Base-by-base conservation (phyloP, 2,888 invertebrate species). In the Strigamia maritima region DNA sequence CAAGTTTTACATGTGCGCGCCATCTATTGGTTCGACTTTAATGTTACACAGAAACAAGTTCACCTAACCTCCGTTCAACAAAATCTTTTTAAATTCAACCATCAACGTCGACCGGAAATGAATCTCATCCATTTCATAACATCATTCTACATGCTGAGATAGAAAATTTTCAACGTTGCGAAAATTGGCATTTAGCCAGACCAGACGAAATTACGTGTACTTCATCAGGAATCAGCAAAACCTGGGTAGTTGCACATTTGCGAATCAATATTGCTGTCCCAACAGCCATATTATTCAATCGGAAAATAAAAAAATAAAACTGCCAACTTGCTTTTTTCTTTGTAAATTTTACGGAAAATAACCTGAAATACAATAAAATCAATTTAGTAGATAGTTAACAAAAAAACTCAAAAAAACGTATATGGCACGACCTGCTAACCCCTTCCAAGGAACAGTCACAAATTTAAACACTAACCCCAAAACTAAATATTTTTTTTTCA, bases 141-240 rank as follows among this genome's bases (percentile, higher is more conserved):
- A 28, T n/a, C 28, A 16, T 26, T 12, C 28, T 28, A 4, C 70
- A 70, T 70, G 28, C 70, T 28, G 70, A 70, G 70, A 28, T 26
- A 26, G 28, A 28, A 70, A 28, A 70, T 70, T 70, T 26, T 26
- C 12, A 70, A 28, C 54, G 49, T 19, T 70, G 14, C 3, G 2
- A n/a, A 24, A 28, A 7, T 70, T 70, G 70, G 70, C 70, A 26
- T 70, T 70, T 26, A 70, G 70, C 70, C 70, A 70, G 28, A 26
- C 70, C 70, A 70, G 28, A 70, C 26, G 16, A 70, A 24, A 70
- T 70, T 70, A 70, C 28, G 12, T 14, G n/a, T 28, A 70, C 70
- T 70, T 70, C 70, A 28, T 70, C 70, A 70, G 70, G 24, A 70
- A 19, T 19, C 54, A 49, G 70, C 26, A n/a, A 70, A 28, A 70